phyloP scores from a whole-genome alignment of 2,797 vertebrate genomes.

The Lagorchestes hirsutus region DNA sequence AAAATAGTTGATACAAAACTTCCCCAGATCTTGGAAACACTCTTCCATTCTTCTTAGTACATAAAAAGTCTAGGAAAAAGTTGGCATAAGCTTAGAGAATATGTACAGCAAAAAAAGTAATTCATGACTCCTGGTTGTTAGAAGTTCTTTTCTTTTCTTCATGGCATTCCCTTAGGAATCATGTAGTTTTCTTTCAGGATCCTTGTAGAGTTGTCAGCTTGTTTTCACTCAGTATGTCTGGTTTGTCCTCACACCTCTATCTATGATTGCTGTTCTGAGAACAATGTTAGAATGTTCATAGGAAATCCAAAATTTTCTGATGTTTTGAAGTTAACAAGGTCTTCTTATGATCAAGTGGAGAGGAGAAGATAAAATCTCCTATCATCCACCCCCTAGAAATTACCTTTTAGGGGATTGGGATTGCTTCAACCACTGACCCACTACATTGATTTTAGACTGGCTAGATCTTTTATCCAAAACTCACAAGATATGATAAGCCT shows the following conservation, averaged over 20 bases:
- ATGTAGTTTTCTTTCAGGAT: neutral
- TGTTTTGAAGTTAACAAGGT: neutral
- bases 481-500: neutral
- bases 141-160: neutral
- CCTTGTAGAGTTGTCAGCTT: neutral
- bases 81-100: neutral
- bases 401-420: neutral
- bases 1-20: neutral
- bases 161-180: neutral
- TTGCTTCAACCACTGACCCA: neutral
- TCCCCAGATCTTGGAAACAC: neutral
- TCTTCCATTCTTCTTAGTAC: neutral
- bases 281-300: neutral
- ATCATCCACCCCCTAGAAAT: neutral
- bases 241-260: neutral
- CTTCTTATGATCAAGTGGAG: neutral
- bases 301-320: neutral
- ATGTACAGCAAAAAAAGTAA: neutral
- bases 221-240: neutral
- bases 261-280: neutral
- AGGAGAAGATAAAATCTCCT: neutral
- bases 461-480: neutral
- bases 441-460: neutral
- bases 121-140: neutral
- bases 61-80: neutral